Conservation (phyloP, 2,888 invertebrate genomes). For the Amiota communis region DNA sequence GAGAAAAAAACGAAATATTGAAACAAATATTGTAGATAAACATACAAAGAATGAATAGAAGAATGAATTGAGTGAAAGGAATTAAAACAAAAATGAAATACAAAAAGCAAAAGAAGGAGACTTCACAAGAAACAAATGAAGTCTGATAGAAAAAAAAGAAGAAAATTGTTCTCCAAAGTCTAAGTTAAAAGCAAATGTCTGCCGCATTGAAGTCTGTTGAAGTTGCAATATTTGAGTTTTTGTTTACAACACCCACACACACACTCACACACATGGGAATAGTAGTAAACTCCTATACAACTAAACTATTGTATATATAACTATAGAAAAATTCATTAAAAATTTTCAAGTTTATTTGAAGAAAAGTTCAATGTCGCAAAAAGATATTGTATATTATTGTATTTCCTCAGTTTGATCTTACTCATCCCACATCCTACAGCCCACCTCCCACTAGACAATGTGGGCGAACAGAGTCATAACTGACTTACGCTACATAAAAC, state of each 20-base stretch:
- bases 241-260: too few relatives aligned
- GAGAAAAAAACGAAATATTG: neutral
- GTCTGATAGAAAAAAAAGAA: too few relatives aligned
- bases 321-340: constrained; percentile 44
- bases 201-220: constrained; percentile 30
- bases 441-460: too few relatives aligned
- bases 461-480: neutral
- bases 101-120: neutral
- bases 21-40: neutral
- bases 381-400: too few relatives aligned
- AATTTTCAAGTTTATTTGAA: constrained; percentile 45
- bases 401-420: too few relatives aligned
- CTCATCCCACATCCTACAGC: too few relatives aligned
- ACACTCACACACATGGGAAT: neutral
- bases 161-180: neutral
- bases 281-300: neutral
- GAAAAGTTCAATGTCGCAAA: constrained; percentile 56
- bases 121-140: constrained; percentile 7
- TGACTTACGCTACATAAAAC: constrained; percentile 32
- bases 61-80: neutral
- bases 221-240: neutral
- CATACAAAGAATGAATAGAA: neutral
- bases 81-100: neutral
- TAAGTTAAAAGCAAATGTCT: constrained; percentile 32
- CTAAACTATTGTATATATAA: too few relatives aligned